Percentiles rank a stretch among this genome's conserved stretches.
Evolutionary conservation across 2,888 invertebrate genomes (phyloP).

Genomic region (Campoplex capitator): DNA sequence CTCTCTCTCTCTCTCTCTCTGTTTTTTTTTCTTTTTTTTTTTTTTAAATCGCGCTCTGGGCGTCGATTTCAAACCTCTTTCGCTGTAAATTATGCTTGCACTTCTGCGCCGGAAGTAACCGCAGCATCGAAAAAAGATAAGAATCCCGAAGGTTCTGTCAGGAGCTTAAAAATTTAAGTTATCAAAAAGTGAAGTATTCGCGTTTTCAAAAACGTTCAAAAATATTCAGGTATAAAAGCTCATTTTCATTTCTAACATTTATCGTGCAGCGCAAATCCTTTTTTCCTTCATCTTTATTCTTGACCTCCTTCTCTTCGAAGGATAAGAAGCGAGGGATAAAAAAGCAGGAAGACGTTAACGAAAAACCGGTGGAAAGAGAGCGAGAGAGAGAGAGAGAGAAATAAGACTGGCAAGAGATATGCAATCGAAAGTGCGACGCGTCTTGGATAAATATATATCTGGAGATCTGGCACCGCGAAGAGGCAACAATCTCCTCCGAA

Average conservation of each 20-base stretch:
- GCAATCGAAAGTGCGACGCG: constrained; percentile 63
- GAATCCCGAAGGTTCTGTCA: too few species aligned
- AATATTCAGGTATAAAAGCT: background rate
- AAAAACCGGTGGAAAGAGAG: background rate
- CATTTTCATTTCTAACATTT: too few species aligned
- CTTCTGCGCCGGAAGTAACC: background rate
- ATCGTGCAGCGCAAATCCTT: background rate
- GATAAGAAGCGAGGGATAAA: background rate
- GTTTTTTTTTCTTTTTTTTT: background rate
- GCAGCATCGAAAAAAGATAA: too few species aligned
- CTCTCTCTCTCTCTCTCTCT: too few species aligned
- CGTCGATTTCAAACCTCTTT: background rate
- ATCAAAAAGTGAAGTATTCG: background rate
- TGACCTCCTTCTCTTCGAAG: background rate
- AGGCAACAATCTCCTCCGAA: constrained; percentile 61
- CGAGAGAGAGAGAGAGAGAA: constrained; percentile 6
- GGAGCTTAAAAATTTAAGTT: background rate
- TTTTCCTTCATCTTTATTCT: background rate
- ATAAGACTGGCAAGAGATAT: constrained; percentile 30
- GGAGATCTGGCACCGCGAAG: constrained; percentile 3
- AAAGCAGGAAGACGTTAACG: background rate
- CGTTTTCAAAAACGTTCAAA: background rate
- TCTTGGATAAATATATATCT: constrained; percentile 31
- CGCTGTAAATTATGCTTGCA: background rate
- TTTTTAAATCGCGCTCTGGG: background rate